These are phyloP conservation scores for Drosophila mercatorum DNA, from an alignment of 2,888 invertebrate genomes.

Conservation along the genomic window DNA sequence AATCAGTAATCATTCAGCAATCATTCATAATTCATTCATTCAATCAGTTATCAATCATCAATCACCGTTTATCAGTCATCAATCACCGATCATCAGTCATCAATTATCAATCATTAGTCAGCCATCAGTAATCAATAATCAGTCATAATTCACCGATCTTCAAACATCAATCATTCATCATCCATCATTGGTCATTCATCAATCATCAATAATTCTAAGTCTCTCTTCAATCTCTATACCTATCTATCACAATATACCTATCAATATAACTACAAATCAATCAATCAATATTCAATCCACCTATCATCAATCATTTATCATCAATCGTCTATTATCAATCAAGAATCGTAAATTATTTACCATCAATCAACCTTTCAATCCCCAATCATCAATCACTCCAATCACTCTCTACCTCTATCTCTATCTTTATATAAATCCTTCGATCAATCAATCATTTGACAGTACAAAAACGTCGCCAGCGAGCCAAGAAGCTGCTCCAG, in stretches of 20 bases:
- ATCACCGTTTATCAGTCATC: too few relatives aligned
- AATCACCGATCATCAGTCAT: too few relatives aligned
- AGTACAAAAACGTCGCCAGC: conserved; percentile 88
- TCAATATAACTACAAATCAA: too few relatives aligned
- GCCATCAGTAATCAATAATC: too few relatives aligned
- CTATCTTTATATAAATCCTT: not conserved
- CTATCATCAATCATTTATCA: not conserved
- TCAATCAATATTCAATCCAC: not conserved
- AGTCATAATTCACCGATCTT: too few relatives aligned
- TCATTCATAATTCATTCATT: not conserved
- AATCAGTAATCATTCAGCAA: not conserved
- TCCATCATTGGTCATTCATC: not conserved
- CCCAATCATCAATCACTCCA: not conserved
- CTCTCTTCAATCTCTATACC: too few relatives aligned
- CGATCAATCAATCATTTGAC: conserved; percentile 52
- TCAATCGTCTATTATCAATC: too few relatives aligned
- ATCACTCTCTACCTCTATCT: not conserved
- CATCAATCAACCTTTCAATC: too few relatives aligned
- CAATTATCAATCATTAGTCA: too few relatives aligned
- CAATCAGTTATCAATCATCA: not conserved
- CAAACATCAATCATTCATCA: too few relatives aligned
- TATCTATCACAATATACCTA: too few relatives aligned
- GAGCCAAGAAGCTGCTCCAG: conserved; percentile 89
- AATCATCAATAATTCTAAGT: not conserved
- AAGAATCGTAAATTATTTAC: not conserved